These are phyloP conservation scores for Hapalemur alaotrensis DNA, from an alignment of 2,797 vertebrate genomes.

Conservation along the genomic window DNA sequence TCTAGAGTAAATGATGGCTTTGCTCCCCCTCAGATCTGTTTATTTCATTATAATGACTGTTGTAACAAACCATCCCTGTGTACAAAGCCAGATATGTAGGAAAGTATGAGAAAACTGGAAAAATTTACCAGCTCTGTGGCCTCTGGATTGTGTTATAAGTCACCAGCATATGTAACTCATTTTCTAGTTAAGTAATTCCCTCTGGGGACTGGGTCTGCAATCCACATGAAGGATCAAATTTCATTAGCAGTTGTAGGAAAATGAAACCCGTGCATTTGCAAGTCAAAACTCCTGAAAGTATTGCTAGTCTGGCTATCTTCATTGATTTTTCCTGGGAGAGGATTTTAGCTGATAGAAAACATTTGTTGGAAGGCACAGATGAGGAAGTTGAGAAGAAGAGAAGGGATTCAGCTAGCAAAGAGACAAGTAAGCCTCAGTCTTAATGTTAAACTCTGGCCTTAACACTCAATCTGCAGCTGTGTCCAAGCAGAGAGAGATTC, in stretches of 20 bases:
- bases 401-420: constrained; percentile 40
- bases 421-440: constrained; percentile 69
- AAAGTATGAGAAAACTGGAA: constrained; percentile 86
- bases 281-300: constrained; percentile 85
- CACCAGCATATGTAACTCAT: constrained; percentile 87
- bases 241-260: constrained; percentile 86
- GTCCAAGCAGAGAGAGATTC: constrained; percentile 37
- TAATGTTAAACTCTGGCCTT: constrained; percentile 56
- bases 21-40: constrained; percentile 65
- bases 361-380: constrained; percentile 67
- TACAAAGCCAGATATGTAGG: constrained; percentile 80
- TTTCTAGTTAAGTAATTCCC: constrained; percentile 87
- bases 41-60: constrained; percentile 67
- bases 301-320: constrained; percentile 74
- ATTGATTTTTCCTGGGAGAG: constrained; percentile 66
- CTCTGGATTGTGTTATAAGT: constrained; percentile 81
- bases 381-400: constrained; percentile 66
- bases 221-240: constrained; percentile 85
- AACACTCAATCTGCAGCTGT: constrained; percentile 54
- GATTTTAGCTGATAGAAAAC: constrained; percentile 73
- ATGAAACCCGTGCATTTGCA: constrained; percentile 85
- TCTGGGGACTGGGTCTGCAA: constrained; percentile 82
- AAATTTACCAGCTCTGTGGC: constrained; percentile 79
- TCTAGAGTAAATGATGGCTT: constrained; percentile 2
- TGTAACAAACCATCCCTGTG: constrained; percentile 60